phyloP scores from a whole-genome alignment of 1,140 invertebrate species.

The Zaprionus gabonicus region DNA sequence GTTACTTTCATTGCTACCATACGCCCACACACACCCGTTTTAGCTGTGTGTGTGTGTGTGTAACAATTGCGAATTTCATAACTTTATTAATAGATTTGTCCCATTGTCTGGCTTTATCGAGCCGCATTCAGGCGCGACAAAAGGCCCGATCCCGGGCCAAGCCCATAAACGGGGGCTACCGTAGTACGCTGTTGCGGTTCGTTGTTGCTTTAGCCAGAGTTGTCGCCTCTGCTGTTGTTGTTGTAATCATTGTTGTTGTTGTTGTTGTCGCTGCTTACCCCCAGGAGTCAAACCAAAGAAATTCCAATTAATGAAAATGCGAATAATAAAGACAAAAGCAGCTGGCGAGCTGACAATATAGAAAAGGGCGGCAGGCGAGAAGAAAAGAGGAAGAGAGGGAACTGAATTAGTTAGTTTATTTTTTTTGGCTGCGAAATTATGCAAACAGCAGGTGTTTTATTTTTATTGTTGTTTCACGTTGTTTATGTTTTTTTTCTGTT shows the following conservation, averaged over 20 bases:
- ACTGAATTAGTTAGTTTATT: conserved; percentile 1
- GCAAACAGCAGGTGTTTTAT: conserved; percentile 78
- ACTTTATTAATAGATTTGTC: conserved; percentile 77
- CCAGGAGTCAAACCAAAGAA: conserved; percentile 59
- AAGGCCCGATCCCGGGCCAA: conserved; percentile 58
- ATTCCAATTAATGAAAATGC: conserved; percentile 79
- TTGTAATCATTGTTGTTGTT: conserved; percentile 21
- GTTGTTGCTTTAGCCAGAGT: conserved; percentile 7
- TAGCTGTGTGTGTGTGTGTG: conserved; percentile 33
- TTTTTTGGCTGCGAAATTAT: conserved; percentile 59
- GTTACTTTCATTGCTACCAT: conserved; percentile 24
- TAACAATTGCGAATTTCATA: conserved; percentile 66
- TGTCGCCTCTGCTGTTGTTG: not conserved
- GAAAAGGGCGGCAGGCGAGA: not conserved
- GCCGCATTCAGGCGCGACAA: conserved; percentile 73
- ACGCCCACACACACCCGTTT: not conserved
- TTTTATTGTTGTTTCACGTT: conserved; percentile 47
- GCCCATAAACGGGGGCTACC: conserved; percentile 43
- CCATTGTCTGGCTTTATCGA: conserved; percentile 64
- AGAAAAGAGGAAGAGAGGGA: not conserved
- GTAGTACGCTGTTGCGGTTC: conserved; percentile 39
- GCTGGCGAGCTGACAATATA: not conserved
- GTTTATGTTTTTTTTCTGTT: conserved; percentile 1
- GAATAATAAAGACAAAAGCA: conserved; percentile 41
- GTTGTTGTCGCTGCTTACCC: conserved; percentile 23